Evolutionary conservation across 2,888 invertebrate genomes (phyloP).

Genomic region (Tridacna gigas): DNA sequence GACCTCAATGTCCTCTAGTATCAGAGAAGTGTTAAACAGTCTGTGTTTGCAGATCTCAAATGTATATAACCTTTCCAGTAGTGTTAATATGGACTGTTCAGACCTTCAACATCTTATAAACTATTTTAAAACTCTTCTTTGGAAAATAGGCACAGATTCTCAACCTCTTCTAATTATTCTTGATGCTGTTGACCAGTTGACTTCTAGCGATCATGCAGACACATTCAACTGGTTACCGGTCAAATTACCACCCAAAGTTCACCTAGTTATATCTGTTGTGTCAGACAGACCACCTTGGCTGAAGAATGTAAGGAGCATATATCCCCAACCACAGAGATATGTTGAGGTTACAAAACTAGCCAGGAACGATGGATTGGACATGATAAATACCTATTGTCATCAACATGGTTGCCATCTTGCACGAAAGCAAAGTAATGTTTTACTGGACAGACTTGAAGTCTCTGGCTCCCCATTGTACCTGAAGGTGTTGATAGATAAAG

Average conservation of each 20-base stretch:
- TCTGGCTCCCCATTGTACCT: conserved; percentile 75
- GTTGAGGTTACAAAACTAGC: conserved; percentile 68
- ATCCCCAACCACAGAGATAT: conserved; percentile 63
- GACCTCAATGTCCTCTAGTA: conserved; percentile 66
- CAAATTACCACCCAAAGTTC: conserved; percentile 71
- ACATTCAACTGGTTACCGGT: conserved; percentile 76
- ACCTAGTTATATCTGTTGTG: conserved; percentile 73
- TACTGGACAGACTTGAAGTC: conserved; percentile 66
- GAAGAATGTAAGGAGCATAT: conserved; percentile 56
- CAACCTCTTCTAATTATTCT: conserved; percentile 76
- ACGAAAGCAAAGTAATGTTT: conserved; percentile 67
- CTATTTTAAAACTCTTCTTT: conserved; percentile 74
- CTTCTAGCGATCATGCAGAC: conserved; percentile 71
- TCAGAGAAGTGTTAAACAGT: conserved; percentile 67
- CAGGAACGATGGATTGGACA: conserved; percentile 56
- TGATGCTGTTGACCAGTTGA: conserved; percentile 79
- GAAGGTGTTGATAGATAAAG: conserved; percentile 72
- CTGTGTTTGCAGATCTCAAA: conserved; percentile 75
- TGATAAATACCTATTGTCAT: conserved; percentile 65
- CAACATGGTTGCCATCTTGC: conserved; percentile 64
- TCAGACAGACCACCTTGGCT: conserved; percentile 67
- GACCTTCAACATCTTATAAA: conserved; percentile 72
- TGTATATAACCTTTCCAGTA: conserved; percentile 63
- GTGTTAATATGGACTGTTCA: conserved; percentile 65
- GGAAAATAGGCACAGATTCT: conserved; percentile 65